Conservation (phyloP, 2,113 vertebrate genomes). For the Rhinichthys klamathensis region DNA sequence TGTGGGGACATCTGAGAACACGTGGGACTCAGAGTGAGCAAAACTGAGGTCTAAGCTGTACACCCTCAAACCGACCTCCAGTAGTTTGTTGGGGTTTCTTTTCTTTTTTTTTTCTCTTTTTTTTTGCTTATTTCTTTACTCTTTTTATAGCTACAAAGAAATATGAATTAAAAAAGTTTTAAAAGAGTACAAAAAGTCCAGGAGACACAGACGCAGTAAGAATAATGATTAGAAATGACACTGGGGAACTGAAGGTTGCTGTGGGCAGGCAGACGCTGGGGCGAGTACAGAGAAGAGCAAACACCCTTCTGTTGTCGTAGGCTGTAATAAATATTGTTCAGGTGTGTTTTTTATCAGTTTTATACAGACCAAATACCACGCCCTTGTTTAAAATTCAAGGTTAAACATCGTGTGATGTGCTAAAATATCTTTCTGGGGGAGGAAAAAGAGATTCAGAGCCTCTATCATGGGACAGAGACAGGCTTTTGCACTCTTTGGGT, state of each 20-base stretch:
- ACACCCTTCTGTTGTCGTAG: constrained; percentile 45
- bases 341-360: constrained; percentile 25
- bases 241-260: constrained; percentile 77
- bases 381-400: constrained; percentile 43
- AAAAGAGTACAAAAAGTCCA: constrained; percentile 92
- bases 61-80: constrained; percentile 87
- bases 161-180: constrained; percentile 91
- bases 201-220: constrained; percentile 72
- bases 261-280: constrained; percentile 81
- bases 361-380: constrained; percentile 30
- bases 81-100: constrained; percentile 76
- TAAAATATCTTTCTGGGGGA: constrained; percentile 38
- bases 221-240: constrained; percentile 74
- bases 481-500: background rate
- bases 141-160: constrained; percentile 86
- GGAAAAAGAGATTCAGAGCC: constrained; percentile 9
- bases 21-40: constrained; percentile 85
- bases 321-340: constrained; percentile 59
- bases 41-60: constrained; percentile 79
- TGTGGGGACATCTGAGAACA: constrained; percentile 77
- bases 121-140: constrained; percentile 45
- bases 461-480: background rate
- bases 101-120: constrained; percentile 65
- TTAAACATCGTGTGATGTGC: constrained; percentile 30
- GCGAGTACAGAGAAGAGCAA: constrained; percentile 36